Percentiles rank a stretch among this genome's conserved stretches.
Evolutionary conservation across 1,140 invertebrate species (phyloP).

Genomic region (Aleiodes sp.): DNA sequence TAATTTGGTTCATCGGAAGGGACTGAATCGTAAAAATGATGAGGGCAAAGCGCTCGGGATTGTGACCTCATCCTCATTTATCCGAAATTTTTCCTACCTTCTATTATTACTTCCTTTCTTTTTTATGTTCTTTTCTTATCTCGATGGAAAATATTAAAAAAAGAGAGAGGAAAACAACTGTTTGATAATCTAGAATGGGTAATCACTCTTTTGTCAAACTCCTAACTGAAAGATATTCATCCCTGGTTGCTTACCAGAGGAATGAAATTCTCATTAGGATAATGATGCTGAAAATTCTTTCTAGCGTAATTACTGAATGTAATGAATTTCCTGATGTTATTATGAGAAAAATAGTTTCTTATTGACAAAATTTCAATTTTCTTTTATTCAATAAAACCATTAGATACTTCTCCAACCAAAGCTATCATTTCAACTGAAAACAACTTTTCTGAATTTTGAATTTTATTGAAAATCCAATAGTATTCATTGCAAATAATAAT

Average conservation of each 20-base stretch:
- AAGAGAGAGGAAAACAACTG: neutral
- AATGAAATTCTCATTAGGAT: neutral
- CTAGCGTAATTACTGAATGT: no score
- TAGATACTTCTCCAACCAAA: no score
- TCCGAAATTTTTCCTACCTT: neutral
- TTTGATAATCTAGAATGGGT: neutral
- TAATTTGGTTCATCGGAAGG: conserved; percentile 17
- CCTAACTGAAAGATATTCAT: neutral
- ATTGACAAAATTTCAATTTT: no score
- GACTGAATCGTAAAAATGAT: conserved; percentile 24
- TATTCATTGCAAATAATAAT: no score
- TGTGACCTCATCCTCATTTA: neutral
- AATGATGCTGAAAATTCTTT: neutral
- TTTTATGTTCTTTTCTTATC: neutral
- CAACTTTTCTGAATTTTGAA: no score
- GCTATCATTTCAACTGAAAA: no score
- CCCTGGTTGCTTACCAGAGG: neutral
- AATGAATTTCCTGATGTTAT: no score
- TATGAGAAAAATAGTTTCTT: no score
- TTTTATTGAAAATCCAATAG: no score
- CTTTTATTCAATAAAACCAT: no score
- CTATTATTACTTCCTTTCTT: neutral
- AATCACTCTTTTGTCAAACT: neutral
- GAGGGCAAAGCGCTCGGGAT: neutral
- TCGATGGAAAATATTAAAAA: neutral